Conservation (phyloP, 1,140 invertebrate species). For the Euschistus heros region DNA sequence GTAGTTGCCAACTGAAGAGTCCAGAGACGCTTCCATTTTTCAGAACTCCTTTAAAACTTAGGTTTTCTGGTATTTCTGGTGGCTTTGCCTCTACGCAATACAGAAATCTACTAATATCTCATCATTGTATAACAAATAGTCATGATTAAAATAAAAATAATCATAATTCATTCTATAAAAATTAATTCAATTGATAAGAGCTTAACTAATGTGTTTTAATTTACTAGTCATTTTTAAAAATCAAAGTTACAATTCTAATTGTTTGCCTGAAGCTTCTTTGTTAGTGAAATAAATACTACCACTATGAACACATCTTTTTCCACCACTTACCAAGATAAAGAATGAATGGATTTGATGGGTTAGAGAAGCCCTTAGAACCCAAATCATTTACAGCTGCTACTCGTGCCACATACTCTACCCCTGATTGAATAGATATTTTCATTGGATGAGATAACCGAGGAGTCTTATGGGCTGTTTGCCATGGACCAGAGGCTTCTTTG, state of each 20-base stretch:
- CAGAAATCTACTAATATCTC: not conserved
- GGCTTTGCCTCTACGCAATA: conserved; percentile 1
- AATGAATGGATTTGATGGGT: conserved; percentile 49
- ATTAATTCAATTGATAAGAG: too few species aligned
- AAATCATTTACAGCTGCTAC: conserved; percentile 58
- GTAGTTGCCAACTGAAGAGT: conserved; percentile 1
- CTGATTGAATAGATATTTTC: conserved; percentile 48
- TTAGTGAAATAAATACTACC: too few species aligned
- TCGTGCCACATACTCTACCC: conserved; percentile 64
- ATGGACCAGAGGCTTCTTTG: conserved; percentile 44
- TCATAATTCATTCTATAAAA: too few species aligned
- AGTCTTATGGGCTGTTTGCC: conserved; percentile 38
- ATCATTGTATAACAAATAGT: too few species aligned
- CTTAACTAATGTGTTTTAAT: too few species aligned
- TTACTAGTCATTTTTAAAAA: too few species aligned
- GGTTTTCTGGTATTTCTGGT: not conserved
- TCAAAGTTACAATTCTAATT: too few species aligned
- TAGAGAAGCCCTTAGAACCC: conserved; percentile 57
- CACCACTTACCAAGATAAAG: conserved; percentile 34
- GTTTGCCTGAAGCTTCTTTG: too few species aligned
- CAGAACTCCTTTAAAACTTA: not conserved
- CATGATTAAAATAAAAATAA: too few species aligned
- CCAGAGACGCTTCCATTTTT: not conserved
- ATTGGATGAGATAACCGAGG: conserved; percentile 43
- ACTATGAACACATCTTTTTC: too few species aligned